phyloP scores from a whole-genome alignment of 2,113 vertebrate species.

The Rattus norvegicus region DNA sequence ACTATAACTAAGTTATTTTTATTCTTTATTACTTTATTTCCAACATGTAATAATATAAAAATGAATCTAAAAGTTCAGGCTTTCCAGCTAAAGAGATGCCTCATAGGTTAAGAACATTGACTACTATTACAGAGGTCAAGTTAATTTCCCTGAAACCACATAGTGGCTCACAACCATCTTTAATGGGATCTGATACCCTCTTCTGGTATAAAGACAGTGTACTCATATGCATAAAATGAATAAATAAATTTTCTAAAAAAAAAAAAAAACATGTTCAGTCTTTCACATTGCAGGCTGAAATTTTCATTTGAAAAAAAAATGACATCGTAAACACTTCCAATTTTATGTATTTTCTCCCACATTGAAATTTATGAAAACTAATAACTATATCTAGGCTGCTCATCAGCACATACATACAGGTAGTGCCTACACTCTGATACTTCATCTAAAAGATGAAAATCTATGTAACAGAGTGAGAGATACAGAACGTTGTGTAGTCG shows the following conservation, averaged over 20 bases:
- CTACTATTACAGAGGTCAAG: too few species aligned
- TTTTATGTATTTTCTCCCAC: neutral
- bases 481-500: neutral
- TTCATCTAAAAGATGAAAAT: neutral
- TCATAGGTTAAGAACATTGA: too few species aligned
- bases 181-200: too few species aligned
- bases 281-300: neutral
- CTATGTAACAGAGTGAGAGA: neutral
- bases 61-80: neutral
- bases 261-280: neutral
- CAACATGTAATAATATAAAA: neutral
- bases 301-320: neutral
- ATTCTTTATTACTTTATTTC: neutral
- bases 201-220: too few species aligned
- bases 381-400: neutral
- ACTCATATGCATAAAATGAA: too few species aligned
- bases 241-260: too few species aligned
- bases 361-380: neutral
- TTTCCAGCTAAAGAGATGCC: neutral
- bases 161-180: too few species aligned
- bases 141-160: too few species aligned
- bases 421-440: neutral
- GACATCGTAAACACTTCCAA: neutral
- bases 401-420: neutral
- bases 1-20: neutral